Conservation (phyloP, 2,888 invertebrate genomes). For the Hirudinaria manillensis region DNA sequence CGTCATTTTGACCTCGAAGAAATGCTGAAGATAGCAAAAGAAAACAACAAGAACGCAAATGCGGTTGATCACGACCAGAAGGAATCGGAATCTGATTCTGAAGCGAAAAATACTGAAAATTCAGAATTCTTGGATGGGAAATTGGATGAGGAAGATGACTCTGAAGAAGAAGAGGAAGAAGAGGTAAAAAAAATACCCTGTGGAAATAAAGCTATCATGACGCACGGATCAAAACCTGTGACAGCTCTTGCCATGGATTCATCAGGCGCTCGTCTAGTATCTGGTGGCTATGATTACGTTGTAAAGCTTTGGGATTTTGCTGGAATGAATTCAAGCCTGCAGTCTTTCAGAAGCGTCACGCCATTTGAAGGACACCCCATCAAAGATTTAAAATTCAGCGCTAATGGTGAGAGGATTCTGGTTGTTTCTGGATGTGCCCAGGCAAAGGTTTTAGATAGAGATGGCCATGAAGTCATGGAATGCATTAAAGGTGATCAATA, state of each 20-base stretch:
- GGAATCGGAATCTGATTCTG: neutral
- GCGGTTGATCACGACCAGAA: constrained; percentile 27
- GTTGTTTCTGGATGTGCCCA: constrained; percentile 78
- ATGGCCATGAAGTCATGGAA: constrained; percentile 85
- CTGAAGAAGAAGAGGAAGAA: constrained; percentile 20
- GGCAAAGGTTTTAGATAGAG: constrained; percentile 83
- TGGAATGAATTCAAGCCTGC: constrained; percentile 88
- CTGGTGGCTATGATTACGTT: constrained; percentile 91
- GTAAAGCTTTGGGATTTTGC: constrained; percentile 97
- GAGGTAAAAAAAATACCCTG: constrained; percentile 11
- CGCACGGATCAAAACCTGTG: constrained; percentile 43
- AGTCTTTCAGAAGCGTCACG: constrained; percentile 83
- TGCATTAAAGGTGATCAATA: constrained; percentile 93
- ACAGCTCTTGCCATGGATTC: constrained; percentile 86
- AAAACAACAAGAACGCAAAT: constrained; percentile 37
- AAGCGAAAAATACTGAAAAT: constrained; percentile 11
- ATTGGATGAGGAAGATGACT: neutral
- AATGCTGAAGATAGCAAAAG: constrained; percentile 55
- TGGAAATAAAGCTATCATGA: constrained; percentile 18
- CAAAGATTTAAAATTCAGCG: constrained; percentile 79
- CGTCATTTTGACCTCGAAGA: constrained; percentile 70
- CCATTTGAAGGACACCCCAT: constrained; percentile 91
- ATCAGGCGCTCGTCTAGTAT: constrained; percentile 80
- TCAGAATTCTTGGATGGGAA: constrained; percentile 15
- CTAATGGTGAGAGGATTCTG: constrained; percentile 85